Evolutionary conservation across 2,113 vertebrate species (phyloP), one percentile per base, ranked within the genome.

Genomic region (Manacus vitellinus): DNA sequence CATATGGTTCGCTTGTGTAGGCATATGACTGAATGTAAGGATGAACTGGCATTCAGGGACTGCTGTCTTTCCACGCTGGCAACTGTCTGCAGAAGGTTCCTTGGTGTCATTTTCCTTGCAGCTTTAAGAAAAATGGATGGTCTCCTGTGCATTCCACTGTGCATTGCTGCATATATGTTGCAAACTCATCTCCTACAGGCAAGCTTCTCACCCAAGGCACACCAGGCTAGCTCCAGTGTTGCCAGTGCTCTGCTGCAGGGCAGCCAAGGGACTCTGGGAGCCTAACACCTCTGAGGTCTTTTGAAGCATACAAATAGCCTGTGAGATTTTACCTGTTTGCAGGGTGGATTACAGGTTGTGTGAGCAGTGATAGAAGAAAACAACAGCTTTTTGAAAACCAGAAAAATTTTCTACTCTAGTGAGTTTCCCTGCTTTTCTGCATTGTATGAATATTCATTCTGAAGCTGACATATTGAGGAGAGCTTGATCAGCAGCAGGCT

Each of bases 401-500:
- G 73, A 76, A 76, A 51, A 41, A 63, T 70, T 71, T 96, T 65
- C 88, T 93, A 91, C 75, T 95, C 59, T 68, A 55, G 37, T 91
- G 85, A 90, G 30, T 91, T 92, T 70, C 49, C 55, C 70, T 94
- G 54, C 67, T 59, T 85, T 94, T 95, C 75, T 86, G 78, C 83
- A 94, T 94, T 81, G 73, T 77, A 77, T 97, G 92, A 94, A 75
- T 96, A 89, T 94, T 95, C 87, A 96, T 89, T 66, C 52, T 70
- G 54, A 95, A 92, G 95, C 92, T 55, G 94, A 80, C 68, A 68
- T 51, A 79, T 88, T 0, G 2, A 68, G 31, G 62, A 73, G 68
- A 97, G 84, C 93, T 95, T 96, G 92, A 97, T 96, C 92, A 96
- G 88, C 92, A 92, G 73, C 84, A 94, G 73, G 52, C 80, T 97